phyloP scores from a whole-genome alignment of 2,797 vertebrate genomes.

The Poeciliopsis paucimaculata region DNA sequence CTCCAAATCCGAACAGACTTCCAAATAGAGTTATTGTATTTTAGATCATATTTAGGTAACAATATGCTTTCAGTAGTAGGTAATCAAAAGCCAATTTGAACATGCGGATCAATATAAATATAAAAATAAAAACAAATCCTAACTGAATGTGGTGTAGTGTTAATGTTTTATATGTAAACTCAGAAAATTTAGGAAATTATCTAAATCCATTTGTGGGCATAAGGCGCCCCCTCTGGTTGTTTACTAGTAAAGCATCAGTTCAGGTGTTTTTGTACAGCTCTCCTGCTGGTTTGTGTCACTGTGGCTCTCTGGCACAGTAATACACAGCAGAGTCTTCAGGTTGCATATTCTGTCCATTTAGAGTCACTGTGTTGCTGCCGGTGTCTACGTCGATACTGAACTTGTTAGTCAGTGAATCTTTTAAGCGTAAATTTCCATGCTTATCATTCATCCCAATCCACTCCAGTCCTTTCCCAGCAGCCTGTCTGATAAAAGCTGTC shows the following conservation, averaged over 20 bases:
- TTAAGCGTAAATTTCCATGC: rapidly evolving
- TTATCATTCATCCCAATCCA: conserved; percentile 7
- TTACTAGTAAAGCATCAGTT: neutral
- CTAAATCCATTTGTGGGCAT: neutral
- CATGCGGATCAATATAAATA: too few species aligned
- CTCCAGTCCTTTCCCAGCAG: neutral
- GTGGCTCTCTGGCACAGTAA: conserved; percentile 6
- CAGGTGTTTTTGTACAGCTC: conserved; percentile 17
- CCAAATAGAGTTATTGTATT: too few species aligned
- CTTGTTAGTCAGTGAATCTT: conserved; percentile 8
- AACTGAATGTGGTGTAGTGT: too few species aligned
- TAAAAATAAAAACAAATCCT: too few species aligned
- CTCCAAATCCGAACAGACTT: too few species aligned
- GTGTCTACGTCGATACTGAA: neutral
- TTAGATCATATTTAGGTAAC: too few species aligned
- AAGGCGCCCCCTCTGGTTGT: neutral
- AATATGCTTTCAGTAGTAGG: too few species aligned
- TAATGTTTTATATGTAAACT: too few species aligned
- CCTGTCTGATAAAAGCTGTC: neutral
- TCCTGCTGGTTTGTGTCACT: neutral
- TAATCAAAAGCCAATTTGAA: too few species aligned
- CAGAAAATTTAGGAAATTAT: neutral
- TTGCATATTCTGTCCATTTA: conserved; percentile 36
- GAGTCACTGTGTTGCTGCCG: conserved; percentile 18
- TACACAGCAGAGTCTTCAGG: conserved; percentile 35